Base-by-base conservation (phyloP, 2,888 invertebrate species). In the Dilophus febrilis region DNA sequence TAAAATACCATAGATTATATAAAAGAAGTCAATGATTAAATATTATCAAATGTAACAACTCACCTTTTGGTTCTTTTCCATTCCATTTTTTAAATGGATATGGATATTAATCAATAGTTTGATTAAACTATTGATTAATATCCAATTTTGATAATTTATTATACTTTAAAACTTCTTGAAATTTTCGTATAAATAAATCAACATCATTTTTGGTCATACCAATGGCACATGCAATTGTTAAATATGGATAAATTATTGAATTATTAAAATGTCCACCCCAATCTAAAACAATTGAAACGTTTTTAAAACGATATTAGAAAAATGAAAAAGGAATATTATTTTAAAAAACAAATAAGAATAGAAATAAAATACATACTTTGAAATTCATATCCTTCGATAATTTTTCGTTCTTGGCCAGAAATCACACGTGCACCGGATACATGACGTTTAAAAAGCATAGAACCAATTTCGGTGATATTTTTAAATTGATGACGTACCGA, bases 181-280 rank as follows among this genome's bases (percentile, higher is more conserved):
- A 59, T 50, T 77, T 67, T 46, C 67, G 66, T 36, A 78, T 64
- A 55, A 83, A 82, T 17, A 63, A 55, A 52, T 80, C 76, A n/a
- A 83, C 70, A 50, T 84, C 83, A 3, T 57, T 51, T 46, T 65
- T 65, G 35, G 67, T 68, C 57, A 80, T 69, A 4, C 83, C 83
- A 29, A 85, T 58, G 6, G 74, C 67, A 3, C 81, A 78, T 13
- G 83, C 82, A 37, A 76, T 78, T 4, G 83, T 84, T 46, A 84
- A 60, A 54, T 84, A 84, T 3, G 77, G 69, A 43, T 62, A 59
- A 11, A 68, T 66, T 48, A 67, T 63, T 46, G 66, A 22, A 22
- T 4, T 22, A 22, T 22, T 22, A 22, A 4, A 64, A 56, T 83
- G 82, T 10, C 77, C 67, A 36, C 82, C 81, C 73, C 79, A 84